A percentile compares a stretch with the other conserved stretches of the same genome.
Evolutionary conservation across 2,113 vertebrate genomes (phyloP).

Genomic region (Sinocyclocheilus rhinocerous): DNA sequence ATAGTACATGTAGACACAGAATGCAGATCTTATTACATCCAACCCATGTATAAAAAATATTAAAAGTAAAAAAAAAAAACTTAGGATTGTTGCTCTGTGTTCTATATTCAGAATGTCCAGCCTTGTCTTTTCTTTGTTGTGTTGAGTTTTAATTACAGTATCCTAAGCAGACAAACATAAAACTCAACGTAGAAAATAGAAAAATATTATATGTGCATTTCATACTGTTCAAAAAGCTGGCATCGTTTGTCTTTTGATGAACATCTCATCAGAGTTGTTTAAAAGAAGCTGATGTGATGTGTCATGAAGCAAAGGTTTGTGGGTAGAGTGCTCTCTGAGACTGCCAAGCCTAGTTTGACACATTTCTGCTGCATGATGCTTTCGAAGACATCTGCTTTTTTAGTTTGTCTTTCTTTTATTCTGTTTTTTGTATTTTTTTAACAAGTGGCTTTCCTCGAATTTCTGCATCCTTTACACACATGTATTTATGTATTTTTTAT

Average conservation of each 20-base stretch:
- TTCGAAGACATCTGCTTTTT: conserved; percentile 72
- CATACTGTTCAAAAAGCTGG: background rate
- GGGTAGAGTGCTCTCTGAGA: conserved; percentile 69
- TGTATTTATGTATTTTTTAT: conserved; percentile 11
- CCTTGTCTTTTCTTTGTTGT: conserved; percentile 13
- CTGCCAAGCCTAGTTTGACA: conserved; percentile 82
- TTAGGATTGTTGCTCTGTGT: background rate
- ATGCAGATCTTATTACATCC: background rate
- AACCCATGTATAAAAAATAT: background rate
- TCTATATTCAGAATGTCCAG: background rate
- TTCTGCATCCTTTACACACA: conserved; percentile 49
- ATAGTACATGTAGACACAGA: background rate
- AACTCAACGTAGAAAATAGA: conserved; percentile 32
- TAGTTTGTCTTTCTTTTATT: conserved; percentile 57
- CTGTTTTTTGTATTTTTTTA: conserved; percentile 41
- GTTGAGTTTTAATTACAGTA: conserved; percentile 17
- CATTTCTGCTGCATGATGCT: conserved; percentile 81
- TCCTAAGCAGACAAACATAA: background rate
- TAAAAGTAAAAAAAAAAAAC: background rate
- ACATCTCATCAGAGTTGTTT: background rate
- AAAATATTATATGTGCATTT: conserved; percentile 30
- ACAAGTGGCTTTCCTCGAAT: conserved; percentile 48
- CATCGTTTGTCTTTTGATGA: conserved; percentile 15
- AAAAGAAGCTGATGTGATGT: background rate
- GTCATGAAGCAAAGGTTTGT: conserved; percentile 46